Base-by-base conservation (phyloP, 1,140 invertebrate species). In the Dolichoris vasculosae region DNA sequence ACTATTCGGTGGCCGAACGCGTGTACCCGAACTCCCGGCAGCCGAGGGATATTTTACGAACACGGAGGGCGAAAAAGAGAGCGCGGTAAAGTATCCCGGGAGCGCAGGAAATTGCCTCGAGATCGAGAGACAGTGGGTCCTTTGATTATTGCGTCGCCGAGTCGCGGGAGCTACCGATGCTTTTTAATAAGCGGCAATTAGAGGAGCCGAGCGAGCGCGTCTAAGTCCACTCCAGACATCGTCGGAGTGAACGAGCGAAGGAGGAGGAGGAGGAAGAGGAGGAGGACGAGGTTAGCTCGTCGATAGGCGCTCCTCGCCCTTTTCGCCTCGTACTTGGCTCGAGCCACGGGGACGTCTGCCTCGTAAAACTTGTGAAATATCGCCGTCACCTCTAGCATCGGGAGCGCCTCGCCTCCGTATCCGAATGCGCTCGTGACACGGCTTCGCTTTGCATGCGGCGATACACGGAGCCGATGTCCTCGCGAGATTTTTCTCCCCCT, bases 121-220 rank as follows among this genome's bases (percentile, higher is more conserved):
- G 87, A 87, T 88, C 88, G 87, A 89, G 89, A 89, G 83, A 88
- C 85, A 85, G 73, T 86, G 81, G 32, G 76, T 84, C 87, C 88
- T 90, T 89, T 90, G 88, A 90, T 89, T 90, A 85, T 84, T 84
- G 55, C 80, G 20, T 63, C 63, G 38, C 26, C 40, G 55, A 26
- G 8, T 51, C 48, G 20, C 82, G 23, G 38, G 20, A 73, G 69
- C 69, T 83, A 77, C 83, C 87, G 88, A 90, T 77, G 87, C 89
- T 91, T 92, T 93, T 93, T 93, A 93, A 93, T 93, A 93, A 93
- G 91, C 89, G 87, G 89, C 91, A 92, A 93, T 93, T 93, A 92
- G 90, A 84, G 64, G 71, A 38, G 46, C 83, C 43, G 55, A 79
- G 75, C 30, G 40, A 9, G 76, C 3, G 38, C 23, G 75, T 59